Evolutionary conservation across 2,888 invertebrate species (phyloP), one percentile per base, ranked within the genome.

Genomic region (Pollenia griseotomentosa): DNA sequence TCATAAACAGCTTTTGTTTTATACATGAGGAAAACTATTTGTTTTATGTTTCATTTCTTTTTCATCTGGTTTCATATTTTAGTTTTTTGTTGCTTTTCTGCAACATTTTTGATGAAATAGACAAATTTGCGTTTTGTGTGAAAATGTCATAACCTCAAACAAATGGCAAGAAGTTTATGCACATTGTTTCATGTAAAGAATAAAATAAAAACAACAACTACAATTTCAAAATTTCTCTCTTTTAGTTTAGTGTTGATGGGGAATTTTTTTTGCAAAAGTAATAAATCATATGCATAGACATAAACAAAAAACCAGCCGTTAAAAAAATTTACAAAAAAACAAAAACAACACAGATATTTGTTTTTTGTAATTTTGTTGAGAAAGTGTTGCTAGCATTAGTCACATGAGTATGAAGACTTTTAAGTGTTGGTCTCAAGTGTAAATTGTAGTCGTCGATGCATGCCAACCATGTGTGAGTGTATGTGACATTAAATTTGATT

Each of bases 61-160:
- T 75, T 65, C 53, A 57, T 73, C 61, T 66, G 55, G 14, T 68
- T 61, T 63, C 23, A 11, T n/a, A 68, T 33, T 61, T 74, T 61
- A 7, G 4, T 40, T 19, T 57, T 63, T 63, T 42, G 19, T 6
- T 19, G 9, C 46, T 61, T 51, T 4, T 75, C 51, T 61, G 55
- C 65, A 83, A 63, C 73, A 78, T 53, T 90, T 91, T 91, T 92
- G 91, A 91, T 91, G 92, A 91, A 91, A 91, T 91, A 91, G 92
- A 91, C 92, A 91, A 92, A 91, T 91, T 91, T 91, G 91, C 92
- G 91, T 91, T 91, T 91, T 90, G 84, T 87, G 81, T 84, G 84
- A 87, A 87, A 87, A 84, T 87, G 87, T 87, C 87, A 87, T 87
- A 87, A 87, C 87, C 87, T 84, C 84, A 84, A 87, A 87, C 87